Conservation (phyloP, 2,113 vertebrate genomes). For the Thunnus thynnus region DNA sequence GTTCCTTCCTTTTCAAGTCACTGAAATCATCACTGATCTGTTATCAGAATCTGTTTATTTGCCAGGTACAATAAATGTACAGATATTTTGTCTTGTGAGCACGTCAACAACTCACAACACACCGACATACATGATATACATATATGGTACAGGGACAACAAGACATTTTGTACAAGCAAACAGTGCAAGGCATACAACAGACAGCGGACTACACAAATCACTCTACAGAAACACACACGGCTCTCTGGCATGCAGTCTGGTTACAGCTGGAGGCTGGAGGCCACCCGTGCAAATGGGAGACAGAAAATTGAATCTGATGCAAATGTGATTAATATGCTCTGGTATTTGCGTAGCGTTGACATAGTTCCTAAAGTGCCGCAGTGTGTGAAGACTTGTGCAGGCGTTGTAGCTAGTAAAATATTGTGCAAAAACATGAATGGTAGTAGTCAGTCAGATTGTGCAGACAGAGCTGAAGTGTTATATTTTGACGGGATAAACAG, state of each 20-base stretch:
- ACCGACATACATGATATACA: conserved; percentile 26
- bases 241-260: conserved; percentile 53
- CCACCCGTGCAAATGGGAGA: conserved; percentile 27
- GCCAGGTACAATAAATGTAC: conserved; percentile 48
- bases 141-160: conserved; percentile 45
- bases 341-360: conserved; percentile 27
- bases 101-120: conserved; percentile 21
- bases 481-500: conserved; percentile 17
- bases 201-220: conserved; percentile 44
- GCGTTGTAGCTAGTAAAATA: conserved; percentile 8
- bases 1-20: conserved; percentile 33
- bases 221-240: conserved; percentile 53
- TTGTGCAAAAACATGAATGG: conserved; percentile 21
- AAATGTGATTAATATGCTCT: conserved; percentile 34
- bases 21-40: conserved; percentile 65
- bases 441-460: conserved; percentile 34
- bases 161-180: conserved; percentile 53
- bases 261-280: conserved; percentile 53
- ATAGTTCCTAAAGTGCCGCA: conserved; percentile 37
- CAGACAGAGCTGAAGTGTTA: conserved; percentile 28
- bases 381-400: conserved; percentile 12
- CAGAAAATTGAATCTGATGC: conserved; percentile 38
- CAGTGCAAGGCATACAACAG: conserved; percentile 27
- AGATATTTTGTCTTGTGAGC: conserved; percentile 41
- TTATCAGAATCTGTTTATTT: conserved; percentile 72